phyloP scores from a whole-genome alignment of 2,888 invertebrate species.

The Drosophila lutescens region DNA sequence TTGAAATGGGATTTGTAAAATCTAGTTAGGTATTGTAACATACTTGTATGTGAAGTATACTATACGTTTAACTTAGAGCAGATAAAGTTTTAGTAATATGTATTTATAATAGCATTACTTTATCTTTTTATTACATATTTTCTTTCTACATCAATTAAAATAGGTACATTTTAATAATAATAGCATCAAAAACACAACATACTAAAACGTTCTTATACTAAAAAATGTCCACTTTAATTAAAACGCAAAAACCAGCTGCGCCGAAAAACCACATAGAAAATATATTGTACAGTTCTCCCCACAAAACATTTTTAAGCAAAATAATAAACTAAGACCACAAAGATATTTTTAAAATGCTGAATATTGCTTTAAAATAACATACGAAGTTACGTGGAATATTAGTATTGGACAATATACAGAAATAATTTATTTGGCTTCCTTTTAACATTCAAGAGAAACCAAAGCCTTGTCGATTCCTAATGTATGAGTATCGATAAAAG shows the following conservation, averaged over 20 bases:
- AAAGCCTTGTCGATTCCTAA: conserved; percentile 3
- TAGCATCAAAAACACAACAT: neutral
- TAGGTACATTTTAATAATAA: neutral
- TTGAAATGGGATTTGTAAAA: neutral
- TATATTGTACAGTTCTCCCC: neutral
- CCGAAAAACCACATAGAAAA: neutral
- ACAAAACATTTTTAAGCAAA: neutral
- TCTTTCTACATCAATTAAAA: neutral
- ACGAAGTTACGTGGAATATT: too few species aligned
- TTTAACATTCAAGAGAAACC: neutral
- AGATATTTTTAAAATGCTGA: too few species aligned
- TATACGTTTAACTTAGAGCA: too few species aligned
- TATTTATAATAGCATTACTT: neutral
- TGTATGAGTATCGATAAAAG: conserved; percentile 11
- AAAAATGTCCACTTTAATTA: neutral
- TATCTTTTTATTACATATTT: neutral
- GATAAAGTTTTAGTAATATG: neutral
- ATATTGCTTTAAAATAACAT: too few species aligned
- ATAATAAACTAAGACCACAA: neutral
- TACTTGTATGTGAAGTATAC: too few species aligned
- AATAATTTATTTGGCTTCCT: too few species aligned
- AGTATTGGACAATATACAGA: too few species aligned
- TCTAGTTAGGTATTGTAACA: too few species aligned
- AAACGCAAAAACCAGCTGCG: conserved; percentile 1
- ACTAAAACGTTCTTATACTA: neutral